Evolutionary conservation across 2,797 vertebrate genomes (phyloP).

Genomic region (Crenichthys baileyi): DNA sequence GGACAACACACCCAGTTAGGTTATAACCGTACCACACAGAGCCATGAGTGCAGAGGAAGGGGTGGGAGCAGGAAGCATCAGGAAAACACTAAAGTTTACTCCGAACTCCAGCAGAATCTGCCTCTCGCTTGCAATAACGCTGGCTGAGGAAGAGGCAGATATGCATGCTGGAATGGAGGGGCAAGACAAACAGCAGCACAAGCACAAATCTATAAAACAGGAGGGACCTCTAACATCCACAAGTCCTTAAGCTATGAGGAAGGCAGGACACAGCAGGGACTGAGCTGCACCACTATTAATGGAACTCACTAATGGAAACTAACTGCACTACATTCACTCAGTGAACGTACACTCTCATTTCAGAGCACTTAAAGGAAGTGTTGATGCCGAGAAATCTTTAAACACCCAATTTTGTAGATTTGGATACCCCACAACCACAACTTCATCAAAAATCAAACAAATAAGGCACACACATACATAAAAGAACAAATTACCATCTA

Average conservation of each 20-base stretch:
- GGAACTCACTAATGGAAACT: slow-evolving; percentile 37
- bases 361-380: slow-evolving; percentile 18
- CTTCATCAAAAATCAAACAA: not conserved
- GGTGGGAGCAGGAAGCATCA: slow-evolving; percentile 37
- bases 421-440: slow-evolving; percentile 21
- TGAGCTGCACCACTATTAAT: slow-evolving; percentile 60
- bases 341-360: slow-evolving; percentile 10
- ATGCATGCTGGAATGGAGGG: not conserved
- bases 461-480: not conserved
- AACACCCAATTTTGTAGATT: slow-evolving; percentile 10
- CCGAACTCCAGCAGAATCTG: slow-evolving; percentile 48
- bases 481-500: not conserved
- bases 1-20: slow-evolving; percentile 61
- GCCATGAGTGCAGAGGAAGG: slow-evolving; percentile 42
- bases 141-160: slow-evolving; percentile 39
- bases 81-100: slow-evolving; percentile 58
- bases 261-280: slow-evolving; percentile 45
- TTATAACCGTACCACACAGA: slow-evolving; percentile 57
- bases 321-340: slow-evolving; percentile 33
- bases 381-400: slow-evolving; percentile 6
- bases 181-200: slow-evolving; percentile 32
- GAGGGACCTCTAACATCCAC: slow-evolving; percentile 35
- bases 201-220: slow-evolving; percentile 34
- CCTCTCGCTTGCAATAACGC: slow-evolving; percentile 52
- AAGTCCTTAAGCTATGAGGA: slow-evolving; percentile 37